A percentile compares a stretch with the other conserved stretches of the same genome.
Evolutionary conservation across 2,888 invertebrate species (phyloP).

Genomic region (Drosophila eohydei): DNA sequence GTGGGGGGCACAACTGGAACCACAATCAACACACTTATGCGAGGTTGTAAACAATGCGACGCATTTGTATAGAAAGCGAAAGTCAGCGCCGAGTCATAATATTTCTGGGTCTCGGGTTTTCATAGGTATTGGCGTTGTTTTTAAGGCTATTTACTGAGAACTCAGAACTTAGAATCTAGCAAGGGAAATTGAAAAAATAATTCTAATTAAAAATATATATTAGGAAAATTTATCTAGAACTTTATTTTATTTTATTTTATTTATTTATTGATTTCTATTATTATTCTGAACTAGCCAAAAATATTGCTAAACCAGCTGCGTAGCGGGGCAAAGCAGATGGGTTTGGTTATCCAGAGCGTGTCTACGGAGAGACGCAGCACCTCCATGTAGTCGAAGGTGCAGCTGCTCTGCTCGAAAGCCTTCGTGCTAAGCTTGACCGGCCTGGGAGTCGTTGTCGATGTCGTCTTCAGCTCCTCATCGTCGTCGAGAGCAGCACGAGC

Average conservation of each 20-base stretch:
- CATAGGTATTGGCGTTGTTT: neutral
- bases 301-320: slow-evolving; percentile 80
- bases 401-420: slow-evolving; percentile 74
- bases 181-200: neutral
- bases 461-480: slow-evolving; percentile 20
- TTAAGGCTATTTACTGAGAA: neutral
- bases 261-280: neutral
- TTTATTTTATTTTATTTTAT: neutral
- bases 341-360: slow-evolving; percentile 81
- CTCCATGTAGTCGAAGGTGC: slow-evolving; percentile 79
- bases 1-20: neutral
- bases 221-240: neutral
- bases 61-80: slow-evolving; percentile 38
- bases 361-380: slow-evolving; percentile 80
- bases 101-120: neutral
- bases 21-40: slow-evolving; percentile 45
- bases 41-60: slow-evolving; percentile 35
- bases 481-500: slow-evolving; percentile 62
- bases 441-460: slow-evolving; percentile 17
- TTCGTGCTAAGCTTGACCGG: slow-evolving; percentile 39
- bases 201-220: neutral
- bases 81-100: slow-evolving; percentile 21
- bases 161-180: no score
- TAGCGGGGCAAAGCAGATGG: slow-evolving; percentile 78
- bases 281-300: slow-evolving; percentile 60